These are phyloP conservation scores for Kobus ellipsiprymnus DNA, from an alignment of 2,113 vertebrate genomes.

Conservation along the genomic window DNA sequence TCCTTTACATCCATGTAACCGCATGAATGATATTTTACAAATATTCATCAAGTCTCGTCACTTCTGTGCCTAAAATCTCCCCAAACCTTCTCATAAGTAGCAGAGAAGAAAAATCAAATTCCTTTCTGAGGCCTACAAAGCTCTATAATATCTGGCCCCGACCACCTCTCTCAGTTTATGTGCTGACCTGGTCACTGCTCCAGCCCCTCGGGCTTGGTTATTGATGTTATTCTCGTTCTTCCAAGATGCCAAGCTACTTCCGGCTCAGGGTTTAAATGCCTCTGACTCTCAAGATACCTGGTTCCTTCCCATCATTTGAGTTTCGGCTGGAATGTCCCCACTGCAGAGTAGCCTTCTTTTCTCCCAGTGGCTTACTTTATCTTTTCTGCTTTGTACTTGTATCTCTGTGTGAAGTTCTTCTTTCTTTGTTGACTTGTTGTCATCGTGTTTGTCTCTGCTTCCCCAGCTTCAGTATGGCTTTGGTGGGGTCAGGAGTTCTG, in stretches of 20 bases:
- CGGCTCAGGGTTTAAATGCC: background rate
- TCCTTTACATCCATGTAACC: background rate
- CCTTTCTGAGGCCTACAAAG: background rate
- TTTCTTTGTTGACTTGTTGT: background rate
- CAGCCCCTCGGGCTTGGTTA: rapidly evolving
- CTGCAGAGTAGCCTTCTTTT: background rate
- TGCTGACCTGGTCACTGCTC: rapidly evolving
- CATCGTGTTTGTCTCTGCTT: background rate
- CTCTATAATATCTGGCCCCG: too few species aligned
- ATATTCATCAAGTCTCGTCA: background rate
- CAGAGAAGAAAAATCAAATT: background rate
- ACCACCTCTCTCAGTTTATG: background rate
- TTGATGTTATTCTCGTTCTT: too few species aligned
- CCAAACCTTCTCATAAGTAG: background rate
- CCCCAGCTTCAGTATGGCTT: background rate
- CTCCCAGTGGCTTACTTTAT: background rate
- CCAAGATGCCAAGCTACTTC: background rate
- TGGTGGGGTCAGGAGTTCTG: background rate
- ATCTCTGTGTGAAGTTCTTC: background rate
- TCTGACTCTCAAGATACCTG: background rate
- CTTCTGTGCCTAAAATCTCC: background rate
- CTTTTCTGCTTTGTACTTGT: background rate
- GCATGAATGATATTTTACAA: background rate
- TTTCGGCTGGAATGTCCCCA: background rate
- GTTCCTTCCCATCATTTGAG: background rate